These are phyloP conservation scores for Teleiodes luculella DNA, from an alignment of 2,888 invertebrate species.

Conservation along the genomic window DNA sequence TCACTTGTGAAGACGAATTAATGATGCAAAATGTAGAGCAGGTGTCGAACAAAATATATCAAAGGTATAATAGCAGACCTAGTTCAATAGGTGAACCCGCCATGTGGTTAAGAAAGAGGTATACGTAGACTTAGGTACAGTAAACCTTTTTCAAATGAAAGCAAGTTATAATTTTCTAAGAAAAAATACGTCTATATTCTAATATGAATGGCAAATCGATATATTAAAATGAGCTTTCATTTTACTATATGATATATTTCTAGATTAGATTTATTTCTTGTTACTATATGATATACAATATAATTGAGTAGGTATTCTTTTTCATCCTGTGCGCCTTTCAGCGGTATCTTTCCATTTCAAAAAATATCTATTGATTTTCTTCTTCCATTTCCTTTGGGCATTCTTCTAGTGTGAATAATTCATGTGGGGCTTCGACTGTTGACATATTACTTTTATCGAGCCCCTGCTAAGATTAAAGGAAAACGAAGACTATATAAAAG, in stretches of 20 bases:
- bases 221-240: too few species aligned
- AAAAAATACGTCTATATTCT: too few species aligned
- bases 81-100: too few species aligned
- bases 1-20: constrained; percentile 1
- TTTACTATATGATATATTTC: too few species aligned
- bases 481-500: constrained; percentile 25
- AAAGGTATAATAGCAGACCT: not conserved
- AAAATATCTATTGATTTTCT: constrained; percentile 33
- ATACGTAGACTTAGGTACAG: too few species aligned
- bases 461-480: constrained; percentile 50
- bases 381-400: constrained; percentile 44
- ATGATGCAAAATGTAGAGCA: constrained; percentile 5
- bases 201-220: too few species aligned
- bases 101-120: too few species aligned
- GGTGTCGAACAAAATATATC: not conserved
- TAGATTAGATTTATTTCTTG: too few species aligned
- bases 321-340: not conserved
- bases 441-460: constrained; percentile 53
- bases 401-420: constrained; percentile 57
- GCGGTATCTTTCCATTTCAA: constrained; percentile 14
- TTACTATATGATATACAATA: too few species aligned
- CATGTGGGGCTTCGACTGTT: constrained; percentile 46
- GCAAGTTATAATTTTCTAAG: too few species aligned
- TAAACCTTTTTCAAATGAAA: too few species aligned
- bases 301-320: not conserved